Conservation (phyloP, 2,797 vertebrate genomes). For the Eremophila alpestris region DNA sequence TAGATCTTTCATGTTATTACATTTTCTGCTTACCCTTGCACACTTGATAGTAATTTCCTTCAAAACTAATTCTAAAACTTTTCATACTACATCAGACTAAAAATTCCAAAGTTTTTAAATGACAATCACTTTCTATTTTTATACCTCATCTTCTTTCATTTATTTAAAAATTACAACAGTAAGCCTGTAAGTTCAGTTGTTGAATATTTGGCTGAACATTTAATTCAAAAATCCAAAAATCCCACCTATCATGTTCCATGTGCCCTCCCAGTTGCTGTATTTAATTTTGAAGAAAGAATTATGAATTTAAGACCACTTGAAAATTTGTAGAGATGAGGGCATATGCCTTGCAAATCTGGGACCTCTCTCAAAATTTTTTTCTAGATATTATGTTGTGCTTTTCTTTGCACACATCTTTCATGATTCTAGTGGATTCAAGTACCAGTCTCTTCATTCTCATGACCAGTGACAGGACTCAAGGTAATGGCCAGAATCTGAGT, state of each 20-base stretch:
- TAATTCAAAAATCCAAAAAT: background rate
- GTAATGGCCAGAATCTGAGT: background rate
- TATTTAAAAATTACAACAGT: background rate
- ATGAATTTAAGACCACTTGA: background rate
- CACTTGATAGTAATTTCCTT: background rate
- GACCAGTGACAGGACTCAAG: background rate
- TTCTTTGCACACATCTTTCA: background rate
- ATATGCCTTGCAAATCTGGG: background rate
- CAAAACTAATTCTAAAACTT: background rate
- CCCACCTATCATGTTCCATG: background rate
- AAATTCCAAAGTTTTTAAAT: background rate
- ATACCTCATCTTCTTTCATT: background rate
- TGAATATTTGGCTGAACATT: background rate
- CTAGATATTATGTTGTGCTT: background rate
- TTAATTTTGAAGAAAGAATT: background rate
- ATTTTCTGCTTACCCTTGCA: background rate
- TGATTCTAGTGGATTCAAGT: background rate
- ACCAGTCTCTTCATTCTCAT: background rate
- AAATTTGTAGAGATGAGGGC: background rate
- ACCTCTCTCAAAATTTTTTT: background rate
- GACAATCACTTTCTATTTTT: background rate
- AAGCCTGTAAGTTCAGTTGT: background rate
- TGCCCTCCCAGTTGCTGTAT: background rate
- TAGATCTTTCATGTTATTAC: background rate
- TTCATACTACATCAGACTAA: background rate